Evolutionary conservation across 2,888 invertebrate genomes (phyloP).

Genomic region (Amiota minor): DNA sequence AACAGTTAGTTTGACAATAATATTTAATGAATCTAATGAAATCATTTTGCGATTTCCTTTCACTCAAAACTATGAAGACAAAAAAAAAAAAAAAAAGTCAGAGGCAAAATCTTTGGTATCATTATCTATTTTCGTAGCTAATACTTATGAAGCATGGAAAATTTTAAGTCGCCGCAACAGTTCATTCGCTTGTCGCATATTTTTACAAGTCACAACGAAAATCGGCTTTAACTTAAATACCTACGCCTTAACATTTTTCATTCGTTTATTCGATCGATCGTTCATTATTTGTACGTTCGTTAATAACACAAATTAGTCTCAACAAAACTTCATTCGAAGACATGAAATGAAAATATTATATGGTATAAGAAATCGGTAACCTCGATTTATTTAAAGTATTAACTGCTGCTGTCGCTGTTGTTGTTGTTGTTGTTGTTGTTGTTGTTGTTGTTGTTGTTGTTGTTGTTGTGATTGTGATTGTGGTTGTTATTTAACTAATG

Average conservation of each 20-base stretch:
- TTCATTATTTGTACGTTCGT: constrained; percentile 7
- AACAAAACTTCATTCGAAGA: constrained; percentile 34
- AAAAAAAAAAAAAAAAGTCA: constrained; percentile 35
- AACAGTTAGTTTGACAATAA: too few species aligned
- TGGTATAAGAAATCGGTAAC: constrained; percentile 59
- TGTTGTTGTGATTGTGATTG: too few species aligned
- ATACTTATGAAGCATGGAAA: constrained; percentile 63
- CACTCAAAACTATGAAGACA: constrained; percentile 29
- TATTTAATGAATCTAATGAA: neutral
- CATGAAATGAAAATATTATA: constrained; percentile 45
- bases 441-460: constrained; percentile 38
- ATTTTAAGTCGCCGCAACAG: constrained; percentile 58
- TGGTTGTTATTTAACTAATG: constrained; percentile 54
- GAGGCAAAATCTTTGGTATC: constrained; percentile 29
- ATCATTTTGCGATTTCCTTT: neutral
- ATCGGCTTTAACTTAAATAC: constrained; percentile 60
- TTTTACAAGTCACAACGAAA: constrained; percentile 65
- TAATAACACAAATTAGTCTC: constrained; percentile 44
- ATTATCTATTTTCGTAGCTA: constrained; percentile 60
- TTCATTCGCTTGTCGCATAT: constrained; percentile 35
- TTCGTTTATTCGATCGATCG: constrained; percentile 19
- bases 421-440: too few species aligned
- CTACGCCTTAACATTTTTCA: constrained; percentile 11
- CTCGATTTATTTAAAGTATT: constrained; percentile 70
- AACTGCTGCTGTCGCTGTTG: constrained; percentile 55